Conservation (phyloP, 2,888 invertebrate genomes). For the Tiliacea aurago region DNA sequence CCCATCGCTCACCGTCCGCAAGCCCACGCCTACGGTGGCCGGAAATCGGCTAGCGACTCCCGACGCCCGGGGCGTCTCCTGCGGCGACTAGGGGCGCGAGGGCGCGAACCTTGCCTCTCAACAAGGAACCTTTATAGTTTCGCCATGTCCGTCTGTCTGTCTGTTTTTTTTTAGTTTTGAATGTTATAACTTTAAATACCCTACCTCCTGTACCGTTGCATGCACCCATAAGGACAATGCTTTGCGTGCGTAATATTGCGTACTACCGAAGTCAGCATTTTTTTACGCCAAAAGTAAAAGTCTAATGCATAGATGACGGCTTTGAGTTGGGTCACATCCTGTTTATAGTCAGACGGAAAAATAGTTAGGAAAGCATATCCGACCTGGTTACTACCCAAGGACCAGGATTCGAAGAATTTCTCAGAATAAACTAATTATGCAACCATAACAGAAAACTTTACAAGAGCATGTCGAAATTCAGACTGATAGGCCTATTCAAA, state of each 20-base stretch:
- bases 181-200: no score
- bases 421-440: conserved; percentile 19
- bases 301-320: background rate
- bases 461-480: conserved; percentile 16
- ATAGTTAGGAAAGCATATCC: background rate
- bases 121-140: no score
- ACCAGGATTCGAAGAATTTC: background rate
- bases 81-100: no score
- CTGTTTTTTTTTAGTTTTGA: no score
- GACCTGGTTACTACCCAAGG: background rate
- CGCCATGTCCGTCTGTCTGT: no score
- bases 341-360: background rate
- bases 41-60: no score
- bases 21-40: no score
- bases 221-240: background rate
- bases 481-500: conserved; percentile 24
- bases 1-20: no score
- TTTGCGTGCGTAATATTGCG: background rate
- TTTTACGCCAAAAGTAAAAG: background rate
- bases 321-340: no score
- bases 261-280: background rate
- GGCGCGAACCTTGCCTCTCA: no score
- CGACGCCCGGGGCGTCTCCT: no score
- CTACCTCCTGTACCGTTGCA: background rate
- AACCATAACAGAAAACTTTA: conserved; percentile 25